A percentile compares a stretch with the other conserved stretches of the same genome.
These are phyloP conservation scores for Callocephalon fimbriatum DNA, from an alignment of 2,113 vertebrate genomes.

Conservation along the genomic window DNA sequence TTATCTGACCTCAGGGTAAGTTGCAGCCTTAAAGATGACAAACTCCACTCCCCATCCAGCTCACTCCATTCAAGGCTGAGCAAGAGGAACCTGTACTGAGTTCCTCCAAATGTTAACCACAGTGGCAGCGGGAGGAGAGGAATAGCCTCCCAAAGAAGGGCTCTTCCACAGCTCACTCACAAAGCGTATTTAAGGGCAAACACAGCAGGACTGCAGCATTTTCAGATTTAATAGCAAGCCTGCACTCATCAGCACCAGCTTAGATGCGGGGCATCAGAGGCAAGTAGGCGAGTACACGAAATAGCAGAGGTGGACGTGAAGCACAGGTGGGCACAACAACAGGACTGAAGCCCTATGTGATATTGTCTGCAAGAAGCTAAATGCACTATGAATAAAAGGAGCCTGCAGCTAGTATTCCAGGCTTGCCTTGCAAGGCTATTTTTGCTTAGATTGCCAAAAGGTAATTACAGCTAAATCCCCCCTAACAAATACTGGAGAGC, in stretches of 20 bases:
- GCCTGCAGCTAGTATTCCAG: constrained; percentile 53
- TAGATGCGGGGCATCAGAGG: background rate
- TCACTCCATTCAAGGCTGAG: background rate
- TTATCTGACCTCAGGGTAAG: background rate
- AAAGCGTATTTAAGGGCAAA: background rate
- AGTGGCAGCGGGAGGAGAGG: background rate
- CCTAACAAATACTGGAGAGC: constrained; percentile 57
- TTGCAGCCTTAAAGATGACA: background rate
- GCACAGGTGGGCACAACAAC: constrained; percentile 37
- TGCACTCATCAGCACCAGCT: background rate
- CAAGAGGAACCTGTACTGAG: background rate
- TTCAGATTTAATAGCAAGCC: constrained; percentile 25
- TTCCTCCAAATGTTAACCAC: background rate
- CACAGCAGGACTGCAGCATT: background rate
- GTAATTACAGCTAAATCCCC: constrained; percentile 64
- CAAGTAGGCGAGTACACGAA: background rate
- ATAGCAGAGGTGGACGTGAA: constrained; percentile 1
- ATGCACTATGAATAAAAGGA: constrained; percentile 24
- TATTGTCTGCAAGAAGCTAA: constrained; percentile 60
- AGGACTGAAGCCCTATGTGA: constrained; percentile 46
- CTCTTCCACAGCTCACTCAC: background rate
- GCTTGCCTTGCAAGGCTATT: constrained; percentile 35
- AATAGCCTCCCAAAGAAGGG: background rate
- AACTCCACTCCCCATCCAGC: background rate
- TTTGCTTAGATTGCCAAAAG: constrained; percentile 56